Evolutionary conservation across 2,888 invertebrate species (phyloP).

Genomic region (Scaeva pyrastri): DNA sequence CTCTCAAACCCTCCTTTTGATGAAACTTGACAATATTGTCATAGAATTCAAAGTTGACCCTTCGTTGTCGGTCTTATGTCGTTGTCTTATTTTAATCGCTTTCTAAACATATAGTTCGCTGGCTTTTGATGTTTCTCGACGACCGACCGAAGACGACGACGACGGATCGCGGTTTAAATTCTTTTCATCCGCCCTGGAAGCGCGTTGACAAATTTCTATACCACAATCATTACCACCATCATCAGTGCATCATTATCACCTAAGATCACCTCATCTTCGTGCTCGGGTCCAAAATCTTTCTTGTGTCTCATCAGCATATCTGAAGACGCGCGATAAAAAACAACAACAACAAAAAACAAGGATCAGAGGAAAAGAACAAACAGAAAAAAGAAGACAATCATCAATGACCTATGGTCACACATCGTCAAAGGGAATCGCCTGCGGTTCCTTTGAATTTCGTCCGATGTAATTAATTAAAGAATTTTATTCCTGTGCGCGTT

Average conservation of each 20-base stretch:
- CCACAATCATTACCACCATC: constrained; percentile 71
- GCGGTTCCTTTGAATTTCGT: constrained; percentile 68
- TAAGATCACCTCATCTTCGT: constrained; percentile 55
- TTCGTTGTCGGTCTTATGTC: constrained; percentile 48
- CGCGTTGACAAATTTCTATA: constrained; percentile 69
- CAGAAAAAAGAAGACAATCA: constrained; percentile 57
- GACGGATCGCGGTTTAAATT: constrained; percentile 52
- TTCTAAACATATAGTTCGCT: constrained; percentile 33
- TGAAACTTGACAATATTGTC: constrained; percentile 43
- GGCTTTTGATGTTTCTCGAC: constrained; percentile 22
- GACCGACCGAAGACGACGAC: too few species aligned
- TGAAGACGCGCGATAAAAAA: constrained; percentile 21
- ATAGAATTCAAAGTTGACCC: constrained; percentile 26
- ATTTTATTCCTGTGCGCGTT: constrained; percentile 75
- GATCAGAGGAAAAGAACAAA: constrained; percentile 46
- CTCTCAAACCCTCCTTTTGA: constrained; percentile 1
- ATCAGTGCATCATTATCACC: constrained; percentile 74
- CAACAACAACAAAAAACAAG: constrained; percentile 52
- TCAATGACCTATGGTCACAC: constrained; percentile 76
- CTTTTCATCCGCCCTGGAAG: constrained; percentile 57
- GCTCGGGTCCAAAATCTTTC: constrained; percentile 49
- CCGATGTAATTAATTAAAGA: constrained; percentile 75
- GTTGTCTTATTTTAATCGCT: constrained; percentile 69
- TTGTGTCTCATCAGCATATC: constrained; percentile 69
- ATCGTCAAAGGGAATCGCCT: constrained; percentile 74